Percentiles rank a stretch among this genome's conserved stretches.
These are phyloP conservation scores for Drosophila arizonae DNA, from an alignment of 1,140 invertebrate species.

Conservation along the genomic window DNA sequence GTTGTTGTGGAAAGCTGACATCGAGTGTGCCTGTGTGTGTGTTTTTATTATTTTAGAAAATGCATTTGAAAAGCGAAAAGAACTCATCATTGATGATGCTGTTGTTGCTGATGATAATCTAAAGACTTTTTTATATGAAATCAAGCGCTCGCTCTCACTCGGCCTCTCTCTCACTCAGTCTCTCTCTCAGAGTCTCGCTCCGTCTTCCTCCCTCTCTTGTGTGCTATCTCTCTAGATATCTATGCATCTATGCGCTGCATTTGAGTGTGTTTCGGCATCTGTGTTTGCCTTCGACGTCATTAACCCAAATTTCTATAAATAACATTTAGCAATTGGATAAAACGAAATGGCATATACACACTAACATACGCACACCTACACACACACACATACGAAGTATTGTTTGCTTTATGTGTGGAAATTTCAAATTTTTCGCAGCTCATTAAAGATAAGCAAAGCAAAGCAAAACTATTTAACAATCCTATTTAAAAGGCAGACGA, in stretches of 20 bases:
- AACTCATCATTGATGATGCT: conserved; percentile 22
- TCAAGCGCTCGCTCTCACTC: conserved; percentile 12
- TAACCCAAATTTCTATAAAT: conserved; percentile 79
- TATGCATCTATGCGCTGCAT: conserved; percentile 42
- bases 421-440: conserved; percentile 41
- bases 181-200: too few relatives aligned
- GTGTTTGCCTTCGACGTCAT: conserved; percentile 64
- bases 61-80: conserved; percentile 72
- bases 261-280: conserved; percentile 57
- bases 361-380: conserved; percentile 20
- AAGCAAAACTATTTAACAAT: conserved; percentile 5
- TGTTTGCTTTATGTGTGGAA: conserved; percentile 23
- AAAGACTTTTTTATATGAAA: conserved; percentile 38
- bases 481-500: conserved; percentile 23
- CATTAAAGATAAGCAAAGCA: conserved; percentile 24
- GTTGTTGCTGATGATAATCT: too few relatives aligned
- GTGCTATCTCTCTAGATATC: conserved; percentile 15
- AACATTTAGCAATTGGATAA: conserved; percentile 65
- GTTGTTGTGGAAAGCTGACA: conserved; percentile 48
- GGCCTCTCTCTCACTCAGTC: too few relatives aligned
- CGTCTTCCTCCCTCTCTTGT: too few relatives aligned
- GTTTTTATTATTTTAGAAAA: conserved; percentile 51
- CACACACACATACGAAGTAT: conserved; percentile 12
- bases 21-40: conserved; percentile 22
- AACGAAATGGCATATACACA: conserved; percentile 41